Evolutionary conservation across 2,797 vertebrate species (phyloP), one percentile per base, ranked within the genome.

Genomic region (Protosalanx chinensis): DNA sequence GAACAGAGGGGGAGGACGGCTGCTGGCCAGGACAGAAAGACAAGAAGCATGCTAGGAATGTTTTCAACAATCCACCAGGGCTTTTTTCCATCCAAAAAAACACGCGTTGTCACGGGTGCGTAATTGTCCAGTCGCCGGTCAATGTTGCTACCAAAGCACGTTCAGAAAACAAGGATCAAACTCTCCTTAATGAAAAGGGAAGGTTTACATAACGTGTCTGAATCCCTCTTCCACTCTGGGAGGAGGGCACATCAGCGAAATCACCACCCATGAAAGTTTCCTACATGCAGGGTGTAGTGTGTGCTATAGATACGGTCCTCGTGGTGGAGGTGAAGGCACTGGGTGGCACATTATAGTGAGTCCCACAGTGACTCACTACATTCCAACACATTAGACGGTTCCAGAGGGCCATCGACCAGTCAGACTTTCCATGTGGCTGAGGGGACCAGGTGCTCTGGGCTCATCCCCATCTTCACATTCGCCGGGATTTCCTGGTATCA

Each of bases 51-150:
- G 73, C 77, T 71, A 82, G 80, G 78, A 79, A 82, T 82, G 75
- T 62, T 62, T 71, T 60, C 61, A 77, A 85, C 79, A 82, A 83
- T 83, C 65, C 76, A 70, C 75, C 70, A 72, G 73, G 74, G 72
- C 79, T 85, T 82, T 85, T 82, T 80, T 76, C 74, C 76, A 79
- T 84, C 76, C 69, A 37, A 56, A 20, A 56, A 20, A 32, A 5
- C 16, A 16, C 12, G 62, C 59, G 64, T 70, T 63, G 73, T 67
- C 63, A 46, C 73, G 62, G 10, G 10, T 51, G 4, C 5, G 51
- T 56, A 56, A n/a, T 56, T 56, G 51, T 56, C 2, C 10, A 56
- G 18, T 56, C 15, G 51, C 1, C 10, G 51, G 51, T 16, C 18
- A 56, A n/a, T 56, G 51, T 56, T 56, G 51, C 18, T n/a, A n/a